Evolutionary conservation across 2,113 vertebrate species (phyloP), one percentile per base, ranked within the genome.

Genomic region (Scomber scombrus): DNA sequence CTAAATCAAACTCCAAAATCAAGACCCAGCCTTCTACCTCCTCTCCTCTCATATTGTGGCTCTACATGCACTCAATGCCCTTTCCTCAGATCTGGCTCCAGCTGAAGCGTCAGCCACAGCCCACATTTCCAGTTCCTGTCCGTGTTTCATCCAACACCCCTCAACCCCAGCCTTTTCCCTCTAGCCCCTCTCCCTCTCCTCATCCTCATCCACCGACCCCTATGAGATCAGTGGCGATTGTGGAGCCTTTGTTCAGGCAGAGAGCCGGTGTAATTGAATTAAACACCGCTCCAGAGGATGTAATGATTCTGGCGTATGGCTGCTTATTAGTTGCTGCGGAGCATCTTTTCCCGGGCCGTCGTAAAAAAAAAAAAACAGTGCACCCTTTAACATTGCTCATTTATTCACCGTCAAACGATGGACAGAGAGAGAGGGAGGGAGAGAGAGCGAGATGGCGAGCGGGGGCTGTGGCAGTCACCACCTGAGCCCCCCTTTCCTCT

Each of bases 191-290:
- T 60, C 21, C 47, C 34, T 52, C 46, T 73, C 47, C 29, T 57
- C 61, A 52, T 54, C 54, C 40, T 58, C 52, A 52, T 23, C 82
- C 68, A 2, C 54, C 46, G 3, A 40, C 56, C 67, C 62, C 68
- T 69, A 45, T 89, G 87, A 86, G 88, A 82, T 86, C 81, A 91
- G 82, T 31, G 82, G 78, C 23, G 70, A 86, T 86, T 72, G 84
- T 71, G 19, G 65, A 89, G 91, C 90, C 91, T 95, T 95, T 94
- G 93, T 94, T 94, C 87, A 76, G 82, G 54, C 75, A 61, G 82
- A 78, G 88, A 81, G 84, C 65, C 62, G 34, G 61, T 67, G 79
- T 91, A 91, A 93, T 92, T 91, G 78, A 91, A 92, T 93, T 89
- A 91, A 86, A 88, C 89, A 68, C 88, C 72, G 89, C 75, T 89